Evolutionary conservation across 2,888 invertebrate genomes (phyloP).

Genomic region (Unio delphinus): DNA sequence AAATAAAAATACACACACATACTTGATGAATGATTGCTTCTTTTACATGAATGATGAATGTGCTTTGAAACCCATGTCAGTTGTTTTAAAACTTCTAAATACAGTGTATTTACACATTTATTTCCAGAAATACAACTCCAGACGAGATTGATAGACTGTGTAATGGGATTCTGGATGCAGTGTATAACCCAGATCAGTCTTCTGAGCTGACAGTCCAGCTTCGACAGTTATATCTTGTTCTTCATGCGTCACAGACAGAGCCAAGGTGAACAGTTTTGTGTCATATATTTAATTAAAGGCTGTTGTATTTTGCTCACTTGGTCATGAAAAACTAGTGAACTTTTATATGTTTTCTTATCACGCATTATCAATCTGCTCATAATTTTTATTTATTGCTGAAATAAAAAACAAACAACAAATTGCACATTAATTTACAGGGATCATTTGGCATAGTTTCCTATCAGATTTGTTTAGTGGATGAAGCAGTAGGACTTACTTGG

Average conservation of each 20-base stretch:
- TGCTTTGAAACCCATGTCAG: too few species aligned
- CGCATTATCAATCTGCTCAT: too few species aligned
- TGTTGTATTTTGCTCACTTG: neutral
- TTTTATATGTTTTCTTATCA: too few species aligned
- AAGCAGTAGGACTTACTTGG: too few species aligned
- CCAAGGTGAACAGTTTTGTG: slow-evolving; percentile 33
- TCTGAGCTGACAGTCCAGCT: slow-evolving; percentile 48
- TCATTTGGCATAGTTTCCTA: too few species aligned
- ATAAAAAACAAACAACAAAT: too few species aligned
- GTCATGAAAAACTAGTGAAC: neutral
- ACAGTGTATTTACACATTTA: neutral
- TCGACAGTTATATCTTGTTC: slow-evolving; percentile 53
- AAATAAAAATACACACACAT: too few species aligned
- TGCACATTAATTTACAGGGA: too few species aligned
- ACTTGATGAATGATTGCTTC: neutral
- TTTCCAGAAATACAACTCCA: slow-evolving; percentile 46
- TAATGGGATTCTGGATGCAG: slow-evolving; percentile 35
- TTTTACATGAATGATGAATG: neutral
- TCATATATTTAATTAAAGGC: neutral
- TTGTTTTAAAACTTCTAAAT: too few species aligned
- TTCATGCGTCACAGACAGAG: slow-evolving; percentile 50
- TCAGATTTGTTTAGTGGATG: too few species aligned
- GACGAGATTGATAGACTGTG: slow-evolving; percentile 56
- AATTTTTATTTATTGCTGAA: too few species aligned
- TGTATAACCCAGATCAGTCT: slow-evolving; percentile 47